These are phyloP conservation scores for Drosophila anomelani DNA, from an alignment of 2,888 invertebrate species.

Conservation along the genomic window DNA sequence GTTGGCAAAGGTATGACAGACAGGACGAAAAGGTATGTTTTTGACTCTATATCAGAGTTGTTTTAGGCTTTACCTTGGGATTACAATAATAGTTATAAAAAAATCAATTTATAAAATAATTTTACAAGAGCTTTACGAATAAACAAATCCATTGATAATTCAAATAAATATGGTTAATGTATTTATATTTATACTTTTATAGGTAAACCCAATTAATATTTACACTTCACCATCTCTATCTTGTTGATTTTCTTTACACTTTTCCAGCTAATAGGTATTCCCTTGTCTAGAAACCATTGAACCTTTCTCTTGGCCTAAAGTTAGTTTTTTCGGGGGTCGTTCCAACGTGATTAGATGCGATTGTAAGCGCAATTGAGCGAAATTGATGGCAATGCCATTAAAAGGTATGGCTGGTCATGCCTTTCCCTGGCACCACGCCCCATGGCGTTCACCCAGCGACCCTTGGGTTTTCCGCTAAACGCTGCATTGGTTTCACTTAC, in stretches of 20 bases:
- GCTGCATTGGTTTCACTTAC: slow-evolving; percentile 64
- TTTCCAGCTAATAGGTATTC: slow-evolving; percentile 2
- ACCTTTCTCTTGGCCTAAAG: slow-evolving; percentile 7
- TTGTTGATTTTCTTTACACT: background rate
- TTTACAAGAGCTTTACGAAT: too few relatives aligned
- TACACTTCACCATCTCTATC: background rate
- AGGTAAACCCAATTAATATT: background rate
- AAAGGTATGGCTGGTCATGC: slow-evolving; percentile 66
- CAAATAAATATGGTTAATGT: too few relatives aligned
- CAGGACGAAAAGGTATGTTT: background rate
- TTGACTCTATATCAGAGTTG: background rate
- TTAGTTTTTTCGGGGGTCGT: slow-evolving; percentile 59
- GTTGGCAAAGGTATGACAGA: slow-evolving; percentile 1
- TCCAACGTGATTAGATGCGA: slow-evolving; percentile 77
- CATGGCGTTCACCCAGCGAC: slow-evolving; percentile 10
- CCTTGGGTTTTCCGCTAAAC: slow-evolving; percentile 25
- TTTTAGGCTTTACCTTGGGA: too few relatives aligned
- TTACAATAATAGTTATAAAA: background rate
- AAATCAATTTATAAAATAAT: background rate
- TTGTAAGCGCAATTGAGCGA: slow-evolving; percentile 80
- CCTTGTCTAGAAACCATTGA: background rate
- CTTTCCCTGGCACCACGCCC: slow-evolving; percentile 15
- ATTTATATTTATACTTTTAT: too few relatives aligned
- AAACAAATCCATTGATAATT: too few relatives aligned
- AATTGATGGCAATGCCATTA: slow-evolving; percentile 79